Evolutionary conservation across 2,888 invertebrate species (phyloP), one percentile per base, ranked within the genome.

Genomic region (Camponotus fellah): DNA sequence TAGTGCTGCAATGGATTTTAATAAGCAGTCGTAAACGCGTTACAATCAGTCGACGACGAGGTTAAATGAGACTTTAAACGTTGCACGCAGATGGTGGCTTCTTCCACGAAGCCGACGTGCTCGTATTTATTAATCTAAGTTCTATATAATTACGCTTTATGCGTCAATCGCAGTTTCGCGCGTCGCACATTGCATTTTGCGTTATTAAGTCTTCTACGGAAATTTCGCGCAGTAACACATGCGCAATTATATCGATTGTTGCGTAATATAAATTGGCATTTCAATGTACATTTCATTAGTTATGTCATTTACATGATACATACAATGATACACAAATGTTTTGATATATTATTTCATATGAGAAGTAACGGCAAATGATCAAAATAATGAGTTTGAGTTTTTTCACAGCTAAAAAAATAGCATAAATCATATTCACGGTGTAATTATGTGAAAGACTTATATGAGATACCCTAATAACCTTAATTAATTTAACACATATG

Each of bases 31-130:
- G 79, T 83, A 84, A 85, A 83, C 81, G 88, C 82, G 83, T 85
- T 65, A 79, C 69, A 81, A 74, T 83, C 79, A 74, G 66, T 75
- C 69, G 85, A 88, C 77, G 85, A 85, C 83, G 80, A 60, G 77
- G 85, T 83, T 77, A 77, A 85, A 85, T 76, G 88, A 68, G 86
- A 84, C 62, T 88, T 88, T 88, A 87, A 88, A 84, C 84, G 85
- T 34, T 66, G 17, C 60, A 34, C 62, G 82, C 88, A 83, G 86
- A 66, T 81, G 86, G 80, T 62, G 80, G 65, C 58, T 34, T n/a
- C 53, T 85, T 72, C 74, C 53, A 64, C 65, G 43, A 68, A 60
- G 56, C 49, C 83, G 84, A 80, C 69, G 76, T 69, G 80, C 69
- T 6, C 56, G 74, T 82, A 71, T 84, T 88, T 87, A 87, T 88